These are phyloP conservation scores for Stegodyphus dumicola DNA, from an alignment of 1,140 invertebrate species.

Conservation along the genomic window DNA sequence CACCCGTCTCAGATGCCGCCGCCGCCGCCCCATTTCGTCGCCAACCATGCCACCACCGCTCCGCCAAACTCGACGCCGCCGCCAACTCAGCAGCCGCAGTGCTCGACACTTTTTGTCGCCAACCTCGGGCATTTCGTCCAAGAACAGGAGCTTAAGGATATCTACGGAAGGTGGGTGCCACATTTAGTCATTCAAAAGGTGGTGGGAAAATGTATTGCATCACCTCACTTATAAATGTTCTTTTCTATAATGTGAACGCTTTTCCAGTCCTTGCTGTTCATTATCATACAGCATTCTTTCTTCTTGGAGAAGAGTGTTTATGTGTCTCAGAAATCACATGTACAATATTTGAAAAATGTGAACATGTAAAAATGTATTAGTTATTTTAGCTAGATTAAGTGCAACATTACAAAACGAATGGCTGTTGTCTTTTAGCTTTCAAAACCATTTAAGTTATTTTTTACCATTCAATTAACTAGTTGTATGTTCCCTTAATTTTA, in stretches of 20 bases:
- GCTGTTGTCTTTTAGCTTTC: too few relatives aligned
- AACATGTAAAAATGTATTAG: neutral
- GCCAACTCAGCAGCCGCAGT: constrained; percentile 79
- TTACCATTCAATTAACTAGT: too few relatives aligned
- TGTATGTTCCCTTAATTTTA: too few relatives aligned
- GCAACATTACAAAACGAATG: too few relatives aligned
- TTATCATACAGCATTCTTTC: too few relatives aligned
- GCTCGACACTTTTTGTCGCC: constrained; percentile 79
- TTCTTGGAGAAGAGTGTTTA: neutral
- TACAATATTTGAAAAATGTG: neutral
- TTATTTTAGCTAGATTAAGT: too few relatives aligned
- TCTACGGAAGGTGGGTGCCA: constrained; percentile 88
- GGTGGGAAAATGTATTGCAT: too few relatives aligned
- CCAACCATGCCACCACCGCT: constrained; percentile 72
- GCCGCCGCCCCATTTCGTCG: constrained; percentile 63
- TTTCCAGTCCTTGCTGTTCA: too few relatives aligned
- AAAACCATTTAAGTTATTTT: too few relatives aligned
- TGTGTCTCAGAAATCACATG: neutral
- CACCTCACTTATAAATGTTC: too few relatives aligned
- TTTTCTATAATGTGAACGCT: too few relatives aligned
- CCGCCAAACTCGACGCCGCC: constrained; percentile 65
- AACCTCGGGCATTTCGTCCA: constrained; percentile 63
- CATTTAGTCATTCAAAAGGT: neutral
- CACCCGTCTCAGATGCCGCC: constrained; percentile 66
- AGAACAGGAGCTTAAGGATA: constrained; percentile 77